Evolutionary conservation across 2,888 invertebrate genomes (phyloP), one percentile per base, ranked within the genome.

Genomic region (Macrosiphum euphorbiae): DNA sequence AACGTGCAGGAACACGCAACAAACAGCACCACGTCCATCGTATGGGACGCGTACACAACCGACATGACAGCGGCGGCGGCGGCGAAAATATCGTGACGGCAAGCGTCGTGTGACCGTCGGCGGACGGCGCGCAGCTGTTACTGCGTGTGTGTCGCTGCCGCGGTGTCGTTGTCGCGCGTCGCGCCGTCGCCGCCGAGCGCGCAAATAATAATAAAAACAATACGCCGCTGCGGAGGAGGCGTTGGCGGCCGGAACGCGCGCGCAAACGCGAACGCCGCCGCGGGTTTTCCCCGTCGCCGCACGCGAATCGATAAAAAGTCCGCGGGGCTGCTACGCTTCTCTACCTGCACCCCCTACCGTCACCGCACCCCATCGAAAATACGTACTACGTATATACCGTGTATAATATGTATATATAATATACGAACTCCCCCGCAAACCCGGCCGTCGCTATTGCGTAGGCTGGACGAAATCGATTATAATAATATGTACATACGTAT

Each of bases 101-200:
- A 50, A 3, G 4, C 92, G 58, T 28, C 86, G 90, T 28, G 28
- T 85, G 89, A 89, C 94, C 94, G 90, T 90, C 94, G 86, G 67
- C 86, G 52, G 67, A 90, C 90, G 94, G 67, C 86, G 86, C 94
- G 94, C 94, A 87, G 84, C 90, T 94, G 94, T 94, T 90, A 94
- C 58, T 41, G 50, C 50, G 91, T 55, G 52, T 67, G 55, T 44
- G 86, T 26, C 84, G 84, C 78, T 35, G 78, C 78, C 87, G 35
- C 78, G 55, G 41, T 35, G 92, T 28, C 67, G 88, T 87, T 44
- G 86, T 24, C 67, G 84, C 24, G 35, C 50, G 90, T 41, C 52
- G 52, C 88, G 92, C 41, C 88, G 92, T 35, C 78, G 92, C 5
- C 84, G 93, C 5, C 44, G 88, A 58, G 58, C 86, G 78, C 35